A percentile compares a stretch with the other conserved stretches of the same genome.
phyloP scores from a whole-genome alignment of 2,797 vertebrate genomes.

The Argyrosomus regius region DNA sequence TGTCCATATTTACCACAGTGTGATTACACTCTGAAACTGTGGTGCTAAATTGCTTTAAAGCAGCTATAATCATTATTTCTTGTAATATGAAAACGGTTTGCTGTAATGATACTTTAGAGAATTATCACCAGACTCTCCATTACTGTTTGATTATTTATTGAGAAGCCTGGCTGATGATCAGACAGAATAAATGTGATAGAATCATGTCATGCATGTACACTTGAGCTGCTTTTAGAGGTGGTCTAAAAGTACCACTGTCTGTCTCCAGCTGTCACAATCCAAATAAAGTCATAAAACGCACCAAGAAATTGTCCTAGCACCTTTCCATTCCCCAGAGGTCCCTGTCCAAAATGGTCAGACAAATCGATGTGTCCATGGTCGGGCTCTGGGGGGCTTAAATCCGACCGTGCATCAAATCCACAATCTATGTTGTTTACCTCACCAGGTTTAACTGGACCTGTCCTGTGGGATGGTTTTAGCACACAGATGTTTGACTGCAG shows the following conservation, averaged over 20 bases:
- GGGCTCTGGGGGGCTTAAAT: conserved; percentile 37
- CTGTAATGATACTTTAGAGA: background rate
- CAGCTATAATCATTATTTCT: background rate
- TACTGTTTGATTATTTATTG: no score
- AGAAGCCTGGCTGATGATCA: no score
- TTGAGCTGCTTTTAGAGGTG: no score
- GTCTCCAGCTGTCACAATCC: no score
- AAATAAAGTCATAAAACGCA: no score
- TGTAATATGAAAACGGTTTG: background rate
- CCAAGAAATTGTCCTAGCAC: conserved; percentile 24
- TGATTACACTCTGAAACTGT: no score
- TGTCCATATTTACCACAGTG: no score
- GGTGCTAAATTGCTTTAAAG: background rate
- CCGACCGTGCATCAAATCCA: conserved; percentile 55
- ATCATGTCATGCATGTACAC: no score
- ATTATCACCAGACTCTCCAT: background rate
- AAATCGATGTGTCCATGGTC: conserved; percentile 19
- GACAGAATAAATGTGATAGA: no score
- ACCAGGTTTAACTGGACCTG: conserved; percentile 33
- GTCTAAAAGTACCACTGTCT: no score
- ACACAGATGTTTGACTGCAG: conserved; percentile 45
- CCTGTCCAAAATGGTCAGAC: conserved; percentile 34
- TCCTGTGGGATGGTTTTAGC: conserved; percentile 49
- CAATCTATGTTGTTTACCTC: conserved; percentile 55
- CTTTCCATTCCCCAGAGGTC: conserved; percentile 8